Evolutionary conservation across 2,888 invertebrate species (phyloP).

Genomic region (Polydrusus pterygomalis): DNA sequence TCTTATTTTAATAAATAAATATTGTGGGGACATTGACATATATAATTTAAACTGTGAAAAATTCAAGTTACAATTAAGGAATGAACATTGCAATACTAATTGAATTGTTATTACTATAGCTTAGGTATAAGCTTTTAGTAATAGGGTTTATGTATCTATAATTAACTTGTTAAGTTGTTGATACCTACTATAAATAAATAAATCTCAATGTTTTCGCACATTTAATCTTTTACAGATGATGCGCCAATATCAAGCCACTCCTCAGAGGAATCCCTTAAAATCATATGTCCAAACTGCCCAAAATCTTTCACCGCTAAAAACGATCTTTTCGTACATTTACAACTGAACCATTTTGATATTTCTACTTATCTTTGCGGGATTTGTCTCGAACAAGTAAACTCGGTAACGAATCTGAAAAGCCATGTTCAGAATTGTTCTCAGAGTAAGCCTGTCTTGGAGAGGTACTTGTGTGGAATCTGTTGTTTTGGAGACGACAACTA

Average conservation of each 20-base stretch:
- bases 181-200: no score
- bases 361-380: conserved; percentile 76
- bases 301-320: conserved; percentile 71
- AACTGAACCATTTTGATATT: conserved; percentile 74
- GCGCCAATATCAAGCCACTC: conserved; percentile 42
- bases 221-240: conserved; percentile 57
- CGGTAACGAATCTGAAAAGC: conserved; percentile 72
- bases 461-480: conserved; percentile 74
- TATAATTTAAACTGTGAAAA: no score
- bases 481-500: conserved; percentile 75
- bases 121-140: no score
- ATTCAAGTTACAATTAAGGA: no score
- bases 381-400: conserved; percentile 74
- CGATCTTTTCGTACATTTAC: conserved; percentile 75
- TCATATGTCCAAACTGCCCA: conserved; percentile 68
- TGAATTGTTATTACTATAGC: no score
- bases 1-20: no score
- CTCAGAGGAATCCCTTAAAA: conserved; percentile 56
- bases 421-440: conserved; percentile 74
- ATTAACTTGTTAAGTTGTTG: no score
- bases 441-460: conserved; percentile 68
- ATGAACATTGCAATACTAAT: no score
- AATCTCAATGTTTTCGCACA: no score
- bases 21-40: no score
- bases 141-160: no score